Conservation (phyloP, 1,140 invertebrate genomes). For the Aradophagus sp. region DNA sequence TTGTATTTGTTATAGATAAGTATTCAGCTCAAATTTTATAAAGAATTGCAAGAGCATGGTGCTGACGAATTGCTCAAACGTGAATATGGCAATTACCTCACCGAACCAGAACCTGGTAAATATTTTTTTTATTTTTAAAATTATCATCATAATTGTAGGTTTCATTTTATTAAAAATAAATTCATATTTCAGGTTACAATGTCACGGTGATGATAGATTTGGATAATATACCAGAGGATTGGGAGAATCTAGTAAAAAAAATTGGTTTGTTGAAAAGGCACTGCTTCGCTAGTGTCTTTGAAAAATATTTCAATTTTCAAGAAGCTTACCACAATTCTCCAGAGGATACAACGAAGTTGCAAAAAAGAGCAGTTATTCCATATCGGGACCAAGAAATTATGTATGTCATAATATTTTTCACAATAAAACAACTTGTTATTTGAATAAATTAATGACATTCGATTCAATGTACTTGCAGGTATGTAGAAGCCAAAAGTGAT, state of each 20-base stretch:
- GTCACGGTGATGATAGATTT: slow-evolving; percentile 95
- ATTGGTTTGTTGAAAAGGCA: slow-evolving; percentile 97
- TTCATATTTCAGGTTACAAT: slow-evolving; percentile 84
- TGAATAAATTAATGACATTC: neutral
- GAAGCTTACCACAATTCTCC: slow-evolving; percentile 98
- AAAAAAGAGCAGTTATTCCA: slow-evolving; percentile 97
- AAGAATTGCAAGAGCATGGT: slow-evolving; percentile 97
- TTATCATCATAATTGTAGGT: too few relatives aligned
- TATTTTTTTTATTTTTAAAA: too few relatives aligned
- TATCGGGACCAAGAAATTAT: slow-evolving; percentile 99
- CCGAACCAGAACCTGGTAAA: slow-evolving; percentile 88
- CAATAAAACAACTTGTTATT: too few relatives aligned
- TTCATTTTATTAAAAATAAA: too few relatives aligned
- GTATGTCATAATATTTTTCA: slow-evolving; percentile 78
- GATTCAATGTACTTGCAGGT: slow-evolving; percentile 78
- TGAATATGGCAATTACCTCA: slow-evolving; percentile 90
- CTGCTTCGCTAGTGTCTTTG: slow-evolving; percentile 99
- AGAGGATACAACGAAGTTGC: slow-evolving; percentile 90
- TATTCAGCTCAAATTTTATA: slow-evolving; percentile 99
- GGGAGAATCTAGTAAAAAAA: slow-evolving; percentile 92
- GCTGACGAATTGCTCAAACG: slow-evolving; percentile 96
- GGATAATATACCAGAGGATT: slow-evolving; percentile 92
- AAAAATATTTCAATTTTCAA: slow-evolving; percentile 99
- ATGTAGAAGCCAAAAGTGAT: slow-evolving; percentile 98
- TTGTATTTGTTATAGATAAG: slow-evolving; percentile 94